Conservation (phyloP, 2,888 invertebrate genomes). For the Nymphalis polychloros region DNA sequence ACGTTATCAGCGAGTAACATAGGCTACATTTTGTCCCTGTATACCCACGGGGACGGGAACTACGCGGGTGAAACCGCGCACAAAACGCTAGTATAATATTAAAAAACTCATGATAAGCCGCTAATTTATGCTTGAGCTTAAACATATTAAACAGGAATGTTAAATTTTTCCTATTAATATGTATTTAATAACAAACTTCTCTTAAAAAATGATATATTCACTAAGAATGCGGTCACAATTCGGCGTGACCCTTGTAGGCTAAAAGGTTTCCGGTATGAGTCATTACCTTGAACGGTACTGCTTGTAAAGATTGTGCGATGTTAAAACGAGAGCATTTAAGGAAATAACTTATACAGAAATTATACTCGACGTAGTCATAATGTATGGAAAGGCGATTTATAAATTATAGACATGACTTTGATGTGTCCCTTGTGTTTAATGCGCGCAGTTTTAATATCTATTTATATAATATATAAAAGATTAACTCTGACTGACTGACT, state of each 20-base stretch:
- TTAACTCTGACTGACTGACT: too few relatives aligned
- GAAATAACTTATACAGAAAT: conserved; percentile 5
- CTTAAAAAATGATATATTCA: conserved; percentile 9
- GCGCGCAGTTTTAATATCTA: too few relatives aligned
- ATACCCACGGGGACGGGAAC: too few relatives aligned
- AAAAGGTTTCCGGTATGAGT: conserved; percentile 43
- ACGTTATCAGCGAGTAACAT: too few relatives aligned
- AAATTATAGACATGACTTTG: not conserved
- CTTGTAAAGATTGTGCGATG: conserved; percentile 27
- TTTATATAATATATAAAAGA: too few relatives aligned
- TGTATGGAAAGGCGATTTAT: conserved; percentile 4
- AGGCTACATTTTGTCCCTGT: too few relatives aligned
- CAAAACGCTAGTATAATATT: too few relatives aligned
- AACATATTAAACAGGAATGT: not conserved
- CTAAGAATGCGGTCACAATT: conserved; percentile 34
- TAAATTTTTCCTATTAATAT: conserved; percentile 3
- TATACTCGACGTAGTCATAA: conserved; percentile 1
- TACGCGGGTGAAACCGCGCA: too few relatives aligned
- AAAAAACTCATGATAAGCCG: too few relatives aligned
- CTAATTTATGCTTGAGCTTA: too few relatives aligned
- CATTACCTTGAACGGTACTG: conserved; percentile 31
- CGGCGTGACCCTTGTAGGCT: conserved; percentile 35
- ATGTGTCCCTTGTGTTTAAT: too few relatives aligned
- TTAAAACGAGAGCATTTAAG: conserved; percentile 20
- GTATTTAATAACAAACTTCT: conserved; percentile 4